Base-by-base conservation (phyloP, 2,797 vertebrate genomes). In the Pempheris klunzingeri region DNA sequence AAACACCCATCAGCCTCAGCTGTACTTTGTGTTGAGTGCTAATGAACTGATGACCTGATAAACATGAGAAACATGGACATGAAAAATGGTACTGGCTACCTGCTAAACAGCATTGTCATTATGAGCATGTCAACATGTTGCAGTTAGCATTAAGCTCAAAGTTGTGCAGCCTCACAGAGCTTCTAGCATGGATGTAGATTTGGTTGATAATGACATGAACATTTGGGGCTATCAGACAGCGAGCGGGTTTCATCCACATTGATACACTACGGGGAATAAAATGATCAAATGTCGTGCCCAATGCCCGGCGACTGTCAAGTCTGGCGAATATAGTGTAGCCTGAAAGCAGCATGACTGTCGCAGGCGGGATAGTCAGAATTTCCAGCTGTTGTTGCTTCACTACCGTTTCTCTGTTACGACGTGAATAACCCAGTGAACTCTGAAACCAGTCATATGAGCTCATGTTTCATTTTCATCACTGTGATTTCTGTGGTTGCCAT, bases 141-240 rank as follows among this genome's bases (percentile, higher is more conserved):
- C 24, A 22, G 20, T 47, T n/a, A 30, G 65, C 15, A 13, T 57
- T 69, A n/a, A 57, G 39, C 38, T 15, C 49, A 22, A 49, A 36
- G 30, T 38, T n/a, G 22, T n/a, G 9, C 26, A 32, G 24, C 12
- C 26, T 30, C 62, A 55, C 28, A 52, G 22, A 57, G 20, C 74
- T 68, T 36, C 73, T 15, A 20, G 62, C n/a, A 38, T 26, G 24
- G 44, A 68, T 64, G 57, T 18, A 50, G 36, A 52, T 43, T 74
- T 55, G 20, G 47, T 49, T 59, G 43, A 77, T 50, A 60, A 49
- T 18, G 30, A 43, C 47, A 57, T 24, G 34, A 53, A 68, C 59
- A 28, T 24, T 39, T 32, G 22, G 28, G 50, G 55, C 55, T 62
- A 36, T 38, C 30, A 50, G 32, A 64, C 61, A 32, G 43, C 18